Base-by-base conservation (phyloP, 2,888 invertebrate species). In the Drosophila cognata region DNA sequence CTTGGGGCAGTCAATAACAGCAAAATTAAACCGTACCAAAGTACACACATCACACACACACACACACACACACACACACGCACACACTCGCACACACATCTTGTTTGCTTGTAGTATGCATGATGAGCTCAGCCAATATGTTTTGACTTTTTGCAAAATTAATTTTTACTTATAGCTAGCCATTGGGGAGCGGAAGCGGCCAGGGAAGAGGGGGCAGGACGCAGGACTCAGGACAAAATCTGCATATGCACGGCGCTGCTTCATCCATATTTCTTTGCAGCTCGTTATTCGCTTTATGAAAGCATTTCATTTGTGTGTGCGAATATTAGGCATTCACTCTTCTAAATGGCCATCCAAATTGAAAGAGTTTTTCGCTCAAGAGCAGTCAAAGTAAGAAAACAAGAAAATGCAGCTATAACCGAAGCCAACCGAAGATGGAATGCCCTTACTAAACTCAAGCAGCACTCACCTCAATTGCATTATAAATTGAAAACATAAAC, bases 1-100 rank as follows among this genome's bases (percentile, higher is more conserved):
- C 85, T 74, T 46, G 50, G 52, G 90, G 86, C 86, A 72, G 88
- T 86, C 86, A 86, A 86, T 86, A 86, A 86, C 89, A 86, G 79
- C 85, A 82, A 86, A 86, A 86, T 86, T 86, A 86, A 86, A 86
- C 89, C 88, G 76, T 75, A 84, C 74, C 68, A 82, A 77, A 84
- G 88, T 82, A 89, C 84, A 89, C 89, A 87, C 70, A 58, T 18
- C 67, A 4, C 67, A 29, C 71, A 50, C 63, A 71, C 77, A 61
- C 74, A 70, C 61, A 53, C 58, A 52, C 57, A 43, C 28, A 43
- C 59, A 57, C 51, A 25, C 64, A 21, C 67, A 57, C n/a, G n/a
- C 59, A 56, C 66, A 67, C 58, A 33, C 33, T 56, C 28, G 61
- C 67, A 64, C 35, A 53, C 71, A 58, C 50, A 58, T 53, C 43